These are phyloP conservation scores for Oncopeltus fasciatus DNA, from an alignment of 1,140 invertebrate species.

Conservation along the genomic window DNA sequence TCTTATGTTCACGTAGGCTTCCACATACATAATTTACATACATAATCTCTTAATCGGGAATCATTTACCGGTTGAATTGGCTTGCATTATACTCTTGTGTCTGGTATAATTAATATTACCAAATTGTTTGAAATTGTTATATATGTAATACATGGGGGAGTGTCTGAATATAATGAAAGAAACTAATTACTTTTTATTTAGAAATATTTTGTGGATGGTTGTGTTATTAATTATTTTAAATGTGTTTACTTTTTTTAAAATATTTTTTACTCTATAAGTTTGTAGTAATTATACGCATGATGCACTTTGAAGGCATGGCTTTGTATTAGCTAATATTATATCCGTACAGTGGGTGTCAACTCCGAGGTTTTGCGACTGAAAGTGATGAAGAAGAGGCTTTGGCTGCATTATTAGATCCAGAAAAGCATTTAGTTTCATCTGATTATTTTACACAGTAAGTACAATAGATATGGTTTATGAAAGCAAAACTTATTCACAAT, in stretches of 20 bases:
- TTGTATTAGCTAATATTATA: conserved; percentile 15
- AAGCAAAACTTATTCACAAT: no score
- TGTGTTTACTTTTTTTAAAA: background rate
- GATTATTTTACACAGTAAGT: conserved; percentile 23
- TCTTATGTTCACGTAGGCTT: no score
- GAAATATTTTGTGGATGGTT: no score
- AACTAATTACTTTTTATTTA: no score
- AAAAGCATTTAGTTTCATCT: conserved; percentile 15
- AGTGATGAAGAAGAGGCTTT: conserved; percentile 37
- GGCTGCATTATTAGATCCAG: conserved; percentile 19
- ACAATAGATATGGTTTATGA: background rate
- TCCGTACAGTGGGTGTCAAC: conserved; percentile 23
- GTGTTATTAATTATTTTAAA: background rate
- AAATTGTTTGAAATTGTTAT: no score
- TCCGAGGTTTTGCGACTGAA: conserved; percentile 33
- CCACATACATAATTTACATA: no score
- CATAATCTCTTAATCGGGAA: no score
- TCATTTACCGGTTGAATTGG: no score
- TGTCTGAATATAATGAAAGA: no score
- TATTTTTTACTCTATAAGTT: background rate
- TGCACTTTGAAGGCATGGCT: conserved; percentile 14
- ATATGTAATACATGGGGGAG: no score
- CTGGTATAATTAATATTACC: no score
- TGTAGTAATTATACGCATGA: conserved; percentile 20
- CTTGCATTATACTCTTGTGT: no score